These are phyloP conservation scores for Morinoia aosen DNA, from an alignment of 2,888 invertebrate genomes.

Conservation along the genomic window DNA sequence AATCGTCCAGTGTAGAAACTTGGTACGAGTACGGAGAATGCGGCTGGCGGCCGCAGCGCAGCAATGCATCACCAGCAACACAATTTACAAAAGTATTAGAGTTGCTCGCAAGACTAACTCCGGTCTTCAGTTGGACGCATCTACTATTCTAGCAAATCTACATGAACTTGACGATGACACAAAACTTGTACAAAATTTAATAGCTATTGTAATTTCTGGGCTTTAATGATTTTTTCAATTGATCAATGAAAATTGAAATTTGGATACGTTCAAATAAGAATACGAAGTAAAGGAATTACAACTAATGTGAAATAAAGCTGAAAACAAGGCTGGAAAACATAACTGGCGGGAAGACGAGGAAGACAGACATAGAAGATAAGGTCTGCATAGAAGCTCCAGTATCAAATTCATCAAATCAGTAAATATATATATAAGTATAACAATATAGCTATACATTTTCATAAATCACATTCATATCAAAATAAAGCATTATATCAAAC, in stretches of 20 bases:
- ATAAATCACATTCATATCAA: not conserved
- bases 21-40: too few relatives aligned
- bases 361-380: constrained; percentile 20
- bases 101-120: too few relatives aligned
- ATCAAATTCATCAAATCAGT: not conserved
- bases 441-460: constrained; percentile 41
- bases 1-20: too few relatives aligned
- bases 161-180: not conserved
- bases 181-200: not conserved
- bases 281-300: not conserved
- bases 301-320: not conserved
- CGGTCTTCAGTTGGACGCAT: not conserved
- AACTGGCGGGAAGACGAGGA: not conserved
- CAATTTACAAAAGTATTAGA: too few relatives aligned
- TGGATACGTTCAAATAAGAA: not conserved
- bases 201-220: not conserved
- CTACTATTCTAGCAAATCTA: not conserved
- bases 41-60: too few relatives aligned
- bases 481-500: not conserved
- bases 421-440: constrained; percentile 40
- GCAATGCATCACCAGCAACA: too few relatives aligned
- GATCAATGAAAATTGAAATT: not conserved
- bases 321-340: not conserved
- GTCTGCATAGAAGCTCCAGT: not conserved
- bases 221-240: not conserved